Percentiles rank a stretch among this genome's conserved stretches.
Evolutionary conservation across 2,888 invertebrate genomes (phyloP).

Genomic region (Dryomyza anilis): DNA sequence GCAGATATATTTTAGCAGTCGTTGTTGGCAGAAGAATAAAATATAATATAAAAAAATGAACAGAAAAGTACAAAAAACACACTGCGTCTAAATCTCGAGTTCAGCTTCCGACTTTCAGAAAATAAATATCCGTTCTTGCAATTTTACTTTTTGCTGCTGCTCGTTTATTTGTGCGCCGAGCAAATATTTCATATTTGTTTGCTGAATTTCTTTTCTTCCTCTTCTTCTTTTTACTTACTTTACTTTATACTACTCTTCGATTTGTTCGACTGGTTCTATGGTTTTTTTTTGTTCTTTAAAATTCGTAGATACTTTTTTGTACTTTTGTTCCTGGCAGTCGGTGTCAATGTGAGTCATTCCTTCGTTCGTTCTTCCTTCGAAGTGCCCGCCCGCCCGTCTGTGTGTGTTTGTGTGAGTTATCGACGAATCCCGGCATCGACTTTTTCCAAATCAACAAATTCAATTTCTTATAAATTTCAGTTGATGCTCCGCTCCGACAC

Average conservation of each 20-base stretch:
- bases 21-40: too few relatives aligned
- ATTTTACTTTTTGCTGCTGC: background rate
- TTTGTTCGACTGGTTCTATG: too few relatives aligned
- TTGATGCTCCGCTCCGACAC: background rate
- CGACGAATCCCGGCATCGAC: slow-evolving; percentile 1
- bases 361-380: too few relatives aligned
- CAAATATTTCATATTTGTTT: background rate
- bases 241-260: too few relatives aligned
- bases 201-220: background rate
- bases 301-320: too few relatives aligned
- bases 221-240: background rate
- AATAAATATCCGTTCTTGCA: slow-evolving; percentile 4
- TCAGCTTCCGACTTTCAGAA: slow-evolving; percentile 10
- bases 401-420: slow-evolving; percentile 2
- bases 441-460: slow-evolving; percentile 9
- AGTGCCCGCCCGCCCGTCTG: background rate
- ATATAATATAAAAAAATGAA: too few relatives aligned
- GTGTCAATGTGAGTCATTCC: background rate
- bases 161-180: background rate
- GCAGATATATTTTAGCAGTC: too few relatives aligned
- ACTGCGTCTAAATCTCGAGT: slow-evolving; percentile 11
- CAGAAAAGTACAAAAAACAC: too few relatives aligned
- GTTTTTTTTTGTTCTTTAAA: background rate
- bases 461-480: slow-evolving; percentile 11
- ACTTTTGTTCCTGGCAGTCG: slow-evolving; percentile 6